phyloP scores from a whole-genome alignment of 2,113 vertebrate species.

The Brachyhypopomus gauderio region DNA sequence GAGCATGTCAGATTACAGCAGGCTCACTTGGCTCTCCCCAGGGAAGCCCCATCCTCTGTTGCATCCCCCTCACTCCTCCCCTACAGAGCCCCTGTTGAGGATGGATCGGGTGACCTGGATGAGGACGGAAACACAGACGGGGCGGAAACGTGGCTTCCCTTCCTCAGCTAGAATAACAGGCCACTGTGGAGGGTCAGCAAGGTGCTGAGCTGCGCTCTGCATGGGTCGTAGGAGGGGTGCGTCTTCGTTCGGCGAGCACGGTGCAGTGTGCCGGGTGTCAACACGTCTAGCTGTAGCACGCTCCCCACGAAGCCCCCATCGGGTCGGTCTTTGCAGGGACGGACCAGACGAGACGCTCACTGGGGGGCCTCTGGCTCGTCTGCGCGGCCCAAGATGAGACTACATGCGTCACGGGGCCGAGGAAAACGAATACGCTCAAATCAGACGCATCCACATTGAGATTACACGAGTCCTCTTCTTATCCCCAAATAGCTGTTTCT shows the following conservation, averaged over 20 bases:
- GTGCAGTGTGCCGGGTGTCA: slow-evolving; percentile 6
- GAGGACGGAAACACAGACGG: slow-evolving; percentile 55
- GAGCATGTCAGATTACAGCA: slow-evolving; percentile 29
- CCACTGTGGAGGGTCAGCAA: slow-evolving; percentile 3
- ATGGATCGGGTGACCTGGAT: slow-evolving; percentile 55
- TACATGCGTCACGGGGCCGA: slow-evolving; percentile 27
- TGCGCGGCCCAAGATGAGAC: slow-evolving; percentile 47
- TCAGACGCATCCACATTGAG: slow-evolving; percentile 55
- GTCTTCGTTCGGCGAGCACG: neutral
- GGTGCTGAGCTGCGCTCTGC: neutral
- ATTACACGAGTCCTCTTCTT: slow-evolving; percentile 53
- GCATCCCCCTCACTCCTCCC: slow-evolving; percentile 7
- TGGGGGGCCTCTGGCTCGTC: slow-evolving; percentile 34
- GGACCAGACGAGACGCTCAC: neutral
- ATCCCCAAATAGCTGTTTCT: slow-evolving; percentile 52
- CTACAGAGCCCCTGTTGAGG: slow-evolving; percentile 34
- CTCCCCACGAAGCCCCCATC: neutral
- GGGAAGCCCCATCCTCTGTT: slow-evolving; percentile 28
- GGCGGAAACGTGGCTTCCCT: slow-evolving; percentile 57
- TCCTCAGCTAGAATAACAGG: slow-evolving; percentile 51
- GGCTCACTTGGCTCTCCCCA: slow-evolving; percentile 35
- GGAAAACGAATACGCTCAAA: slow-evolving; percentile 68
- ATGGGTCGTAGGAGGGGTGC: neutral
- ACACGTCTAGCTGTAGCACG: neutral
- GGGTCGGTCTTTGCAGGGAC: neutral